phyloP scores from a whole-genome alignment of 2,797 vertebrate species.

The Etheostoma nigrum region DNA sequence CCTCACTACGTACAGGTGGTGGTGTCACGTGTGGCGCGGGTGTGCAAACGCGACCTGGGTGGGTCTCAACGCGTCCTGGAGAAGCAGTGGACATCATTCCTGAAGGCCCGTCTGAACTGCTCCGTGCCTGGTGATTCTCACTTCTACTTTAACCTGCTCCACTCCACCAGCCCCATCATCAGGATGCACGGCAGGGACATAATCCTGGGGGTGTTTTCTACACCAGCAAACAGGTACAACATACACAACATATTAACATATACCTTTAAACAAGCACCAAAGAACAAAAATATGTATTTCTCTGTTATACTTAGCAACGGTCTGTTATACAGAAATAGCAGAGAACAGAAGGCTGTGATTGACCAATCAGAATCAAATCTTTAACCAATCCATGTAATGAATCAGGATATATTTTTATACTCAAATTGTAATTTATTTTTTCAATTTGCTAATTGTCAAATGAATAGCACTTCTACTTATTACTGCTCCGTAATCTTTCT shows the following conservation, averaged over 20 bases:
- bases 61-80: constrained; percentile 95
- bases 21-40: constrained; percentile 93
- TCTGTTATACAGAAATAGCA: too few species aligned
- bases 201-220: constrained; percentile 94
- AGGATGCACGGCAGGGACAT: constrained; percentile 91
- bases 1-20: constrained; percentile 84
- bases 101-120: constrained; percentile 96
- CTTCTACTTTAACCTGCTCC: constrained; percentile 98
- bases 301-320: too few species aligned
- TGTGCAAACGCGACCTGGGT: constrained; percentile 94
- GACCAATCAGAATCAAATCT: too few species aligned
- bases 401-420: not conserved
- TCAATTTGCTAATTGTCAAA: not conserved
- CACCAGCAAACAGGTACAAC: constrained; percentile 92
- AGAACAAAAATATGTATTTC: not conserved
- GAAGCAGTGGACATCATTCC: constrained; percentile 97
- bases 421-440: not conserved
- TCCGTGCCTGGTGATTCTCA: constrained; percentile 95
- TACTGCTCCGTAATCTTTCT: not conserved
- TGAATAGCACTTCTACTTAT: not conserved
- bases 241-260: not conserved
- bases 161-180: constrained; percentile 92
- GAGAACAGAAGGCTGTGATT: too few species aligned
- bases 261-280: not conserved
- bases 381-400: too few species aligned